phyloP scores from a whole-genome alignment of 2,888 invertebrate species.

The Drosophila cracens region DNA sequence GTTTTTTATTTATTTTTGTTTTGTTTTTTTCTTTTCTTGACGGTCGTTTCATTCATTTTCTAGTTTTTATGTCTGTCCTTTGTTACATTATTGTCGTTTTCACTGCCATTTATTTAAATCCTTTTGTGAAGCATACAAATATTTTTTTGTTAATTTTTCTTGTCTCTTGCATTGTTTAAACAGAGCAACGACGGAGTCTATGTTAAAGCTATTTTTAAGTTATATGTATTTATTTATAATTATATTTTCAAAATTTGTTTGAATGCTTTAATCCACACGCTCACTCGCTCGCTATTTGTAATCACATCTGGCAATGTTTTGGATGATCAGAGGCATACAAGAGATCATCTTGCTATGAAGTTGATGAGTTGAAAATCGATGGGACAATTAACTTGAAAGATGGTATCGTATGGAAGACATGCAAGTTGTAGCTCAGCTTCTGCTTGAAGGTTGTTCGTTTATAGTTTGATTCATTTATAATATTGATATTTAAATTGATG shows the following conservation, averaged over 20 bases:
- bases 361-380: conserved; percentile 30
- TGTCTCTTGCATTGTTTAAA: conserved; percentile 14
- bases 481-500: conserved; percentile 4
- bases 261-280: conserved; percentile 36
- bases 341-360: conserved; percentile 22
- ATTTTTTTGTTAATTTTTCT: conserved; percentile 22
- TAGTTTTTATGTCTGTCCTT: conserved; percentile 47
- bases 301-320: conserved; percentile 32
- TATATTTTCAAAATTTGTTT: conserved; percentile 1
- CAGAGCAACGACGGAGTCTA: conserved; percentile 25
- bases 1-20: background rate
- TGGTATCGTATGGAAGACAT: conserved; percentile 36
- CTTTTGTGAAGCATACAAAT: conserved; percentile 40
- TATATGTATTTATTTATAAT: conserved; percentile 16
- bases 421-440: conserved; percentile 41
- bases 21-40: conserved; percentile 18
- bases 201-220: conserved; percentile 28
- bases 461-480: conserved; percentile 6
- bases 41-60: conserved; percentile 27
- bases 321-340: conserved; percentile 25
- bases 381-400: conserved; percentile 15
- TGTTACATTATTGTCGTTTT: conserved; percentile 50
- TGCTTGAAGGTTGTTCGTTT: conserved; percentile 21
- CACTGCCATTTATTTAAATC: conserved; percentile 55
- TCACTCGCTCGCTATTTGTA: conserved; percentile 55